phyloP scores from a whole-genome alignment of 2,888 invertebrate genomes.

The Synergus japonicus region DNA sequence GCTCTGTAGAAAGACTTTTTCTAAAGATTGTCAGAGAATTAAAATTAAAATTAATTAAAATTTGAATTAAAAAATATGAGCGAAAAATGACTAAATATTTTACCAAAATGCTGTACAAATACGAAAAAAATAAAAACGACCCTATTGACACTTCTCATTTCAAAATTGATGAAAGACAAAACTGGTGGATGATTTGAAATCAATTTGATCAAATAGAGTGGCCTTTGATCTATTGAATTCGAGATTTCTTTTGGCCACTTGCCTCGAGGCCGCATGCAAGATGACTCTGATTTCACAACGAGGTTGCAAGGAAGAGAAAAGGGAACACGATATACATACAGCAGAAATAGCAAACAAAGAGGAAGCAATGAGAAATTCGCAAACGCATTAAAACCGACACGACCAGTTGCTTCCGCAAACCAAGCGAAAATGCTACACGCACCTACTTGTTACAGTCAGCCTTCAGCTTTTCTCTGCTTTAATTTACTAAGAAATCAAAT shows the following conservation, averaged over 20 bases:
- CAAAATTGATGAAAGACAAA: neutral
- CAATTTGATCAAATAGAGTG: neutral
- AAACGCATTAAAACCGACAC: slow-evolving; percentile 28
- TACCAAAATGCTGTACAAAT: too few species aligned
- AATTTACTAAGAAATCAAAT: neutral
- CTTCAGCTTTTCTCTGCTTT: neutral
- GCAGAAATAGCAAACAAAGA: slow-evolving; percentile 31
- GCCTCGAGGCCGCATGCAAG: slow-evolving; percentile 21
- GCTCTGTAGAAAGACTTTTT: too few species aligned
- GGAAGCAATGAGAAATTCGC: slow-evolving; percentile 15
- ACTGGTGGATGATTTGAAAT: neutral
- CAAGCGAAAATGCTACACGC: slow-evolving; percentile 8
- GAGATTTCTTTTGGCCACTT: slow-evolving; percentile 27
- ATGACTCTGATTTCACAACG: slow-evolving; percentile 37
- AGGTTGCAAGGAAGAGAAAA: slow-evolving; percentile 33
- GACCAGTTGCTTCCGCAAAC: slow-evolving; percentile 25
- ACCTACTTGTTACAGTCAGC: neutral
- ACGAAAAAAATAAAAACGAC: too few species aligned
- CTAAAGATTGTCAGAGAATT: too few species aligned
- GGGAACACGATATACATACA: slow-evolving; percentile 31
- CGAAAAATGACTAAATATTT: too few species aligned
- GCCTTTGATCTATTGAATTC: slow-evolving; percentile 23
- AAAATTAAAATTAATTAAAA: too few species aligned
- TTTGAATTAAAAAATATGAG: too few species aligned
- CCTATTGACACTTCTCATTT: too few species aligned